phyloP scores from a whole-genome alignment of 2,113 vertebrate genomes.

The Rhinopomastus cyanomelas region DNA sequence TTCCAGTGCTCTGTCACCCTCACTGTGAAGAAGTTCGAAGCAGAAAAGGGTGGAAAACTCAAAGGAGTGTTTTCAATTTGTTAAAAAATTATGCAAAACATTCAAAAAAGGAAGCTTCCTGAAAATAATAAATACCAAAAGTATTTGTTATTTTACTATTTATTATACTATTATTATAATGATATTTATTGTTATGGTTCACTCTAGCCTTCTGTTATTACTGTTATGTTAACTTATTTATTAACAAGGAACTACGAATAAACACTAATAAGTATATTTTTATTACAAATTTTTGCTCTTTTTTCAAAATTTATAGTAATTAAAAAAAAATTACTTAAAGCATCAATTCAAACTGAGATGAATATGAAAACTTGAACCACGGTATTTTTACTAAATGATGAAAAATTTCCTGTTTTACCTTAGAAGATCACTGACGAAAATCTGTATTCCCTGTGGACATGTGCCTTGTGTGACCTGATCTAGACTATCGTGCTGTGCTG shows the following conservation, averaged over 20 bases:
- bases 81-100: neutral
- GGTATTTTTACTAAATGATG: fast-evolving
- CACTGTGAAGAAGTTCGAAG: too few relatives aligned
- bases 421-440: neutral
- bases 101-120: neutral
- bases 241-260: neutral
- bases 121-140: neutral
- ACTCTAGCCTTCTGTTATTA: neutral
- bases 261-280: neutral
- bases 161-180: too few relatives aligned
- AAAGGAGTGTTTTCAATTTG: neutral
- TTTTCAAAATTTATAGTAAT: neutral
- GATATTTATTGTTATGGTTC: too few relatives aligned
- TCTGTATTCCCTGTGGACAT: too few relatives aligned
- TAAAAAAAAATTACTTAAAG: fast-evolving
- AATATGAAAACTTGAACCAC: neutral
- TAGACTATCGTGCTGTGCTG: too few relatives aligned
- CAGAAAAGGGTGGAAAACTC: neutral
- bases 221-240: neutral
- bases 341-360: neutral
- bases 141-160: too few relatives aligned
- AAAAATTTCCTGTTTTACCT: fast-evolving
- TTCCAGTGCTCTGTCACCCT: too few relatives aligned
- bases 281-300: neutral
- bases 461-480: too few relatives aligned